These are phyloP conservation scores for Botrylloides violaceus DNA, from an alignment of 23 tunicate species.

Conservation along the genomic window DNA sequence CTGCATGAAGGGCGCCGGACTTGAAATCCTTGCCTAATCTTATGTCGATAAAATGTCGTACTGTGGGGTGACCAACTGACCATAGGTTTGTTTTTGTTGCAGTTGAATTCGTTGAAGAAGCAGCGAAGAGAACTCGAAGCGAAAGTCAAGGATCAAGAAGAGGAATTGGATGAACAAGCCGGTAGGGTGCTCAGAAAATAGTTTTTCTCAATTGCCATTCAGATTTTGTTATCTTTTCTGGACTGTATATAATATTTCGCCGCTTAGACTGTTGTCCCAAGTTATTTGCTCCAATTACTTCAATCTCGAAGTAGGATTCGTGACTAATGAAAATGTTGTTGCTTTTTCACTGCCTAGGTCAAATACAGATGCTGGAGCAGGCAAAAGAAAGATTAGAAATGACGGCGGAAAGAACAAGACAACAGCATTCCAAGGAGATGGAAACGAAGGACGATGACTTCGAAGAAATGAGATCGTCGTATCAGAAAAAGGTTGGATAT, in stretches of 20 bases:
- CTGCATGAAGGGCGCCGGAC: too few species aligned
- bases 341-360: too few species aligned
- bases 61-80: too few species aligned
- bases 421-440: slow-evolving; percentile 58
- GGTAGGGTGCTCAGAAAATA: neutral
- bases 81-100: neutral
- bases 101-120: slow-evolving; percentile 75
- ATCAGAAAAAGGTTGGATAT: slow-evolving; percentile 53
- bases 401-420: slow-evolving; percentile 66
- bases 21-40: too few species aligned
- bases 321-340: too few species aligned
- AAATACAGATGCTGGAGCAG: slow-evolving; percentile 82
- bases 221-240: too few species aligned
- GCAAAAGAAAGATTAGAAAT: slow-evolving; percentile 83
- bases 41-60: neutral
- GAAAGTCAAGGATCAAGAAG: slow-evolving; percentile 75
- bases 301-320: too few species aligned
- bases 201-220: too few species aligned
- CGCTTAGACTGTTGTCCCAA: too few species aligned
- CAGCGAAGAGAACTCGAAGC: slow-evolving; percentile 76
- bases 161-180: slow-evolving; percentile 97
- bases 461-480: slow-evolving; percentile 71
- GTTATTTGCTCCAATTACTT: too few species aligned
- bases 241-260: too few species aligned
- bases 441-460: slow-evolving; percentile 78